A percentile compares a stretch with the other conserved stretches of the same genome.
Evolutionary conservation across 2,888 invertebrate genomes (phyloP).

Genomic region (Leptinotarsa haldemani): DNA sequence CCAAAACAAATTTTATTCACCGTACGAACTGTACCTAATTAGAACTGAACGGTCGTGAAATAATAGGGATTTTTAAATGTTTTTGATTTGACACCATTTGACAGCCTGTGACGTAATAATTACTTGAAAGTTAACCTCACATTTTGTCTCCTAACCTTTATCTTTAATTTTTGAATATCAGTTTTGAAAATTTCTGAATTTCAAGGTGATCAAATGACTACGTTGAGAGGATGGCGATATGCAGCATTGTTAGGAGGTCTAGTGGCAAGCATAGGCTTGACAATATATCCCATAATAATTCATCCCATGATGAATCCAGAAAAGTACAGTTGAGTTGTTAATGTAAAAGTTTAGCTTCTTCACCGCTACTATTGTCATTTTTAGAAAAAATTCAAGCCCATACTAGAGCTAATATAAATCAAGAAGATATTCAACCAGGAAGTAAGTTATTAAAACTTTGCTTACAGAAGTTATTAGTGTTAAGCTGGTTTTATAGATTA

Average conservation of each 20-base stretch:
- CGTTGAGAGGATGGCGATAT: slow-evolving; percentile 70
- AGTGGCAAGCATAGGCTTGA: slow-evolving; percentile 68
- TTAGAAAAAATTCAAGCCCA: slow-evolving; percentile 66
- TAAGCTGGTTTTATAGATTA: too few relatives aligned
- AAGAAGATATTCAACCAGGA: slow-evolving; percentile 71
- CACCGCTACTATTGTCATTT: slow-evolving; percentile 32
- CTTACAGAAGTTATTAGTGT: too few relatives aligned
- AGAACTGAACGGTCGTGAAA: too few relatives aligned
- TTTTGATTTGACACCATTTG: too few relatives aligned
- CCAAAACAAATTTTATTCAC: too few relatives aligned
- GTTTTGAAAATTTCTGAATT: not conserved
- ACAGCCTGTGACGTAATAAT: too few relatives aligned
- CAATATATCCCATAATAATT: slow-evolving; percentile 72
- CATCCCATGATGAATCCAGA: slow-evolving; percentile 73
- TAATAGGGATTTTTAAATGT: too few relatives aligned
- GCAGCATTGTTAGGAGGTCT: slow-evolving; percentile 69
- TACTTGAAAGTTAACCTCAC: too few relatives aligned
- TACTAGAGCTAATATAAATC: slow-evolving; percentile 66
- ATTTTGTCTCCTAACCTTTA: too few relatives aligned
- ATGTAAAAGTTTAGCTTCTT: not conserved
- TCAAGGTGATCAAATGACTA: slow-evolving; percentile 31
- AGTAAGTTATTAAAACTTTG: slow-evolving; percentile 61
- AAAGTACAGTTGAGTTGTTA: slow-evolving; percentile 69
- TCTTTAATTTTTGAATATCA: not conserved
- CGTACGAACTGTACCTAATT: too few relatives aligned